phyloP scores from a whole-genome alignment of 2,113 vertebrate genomes.

The Oncorhynchus keta region DNA sequence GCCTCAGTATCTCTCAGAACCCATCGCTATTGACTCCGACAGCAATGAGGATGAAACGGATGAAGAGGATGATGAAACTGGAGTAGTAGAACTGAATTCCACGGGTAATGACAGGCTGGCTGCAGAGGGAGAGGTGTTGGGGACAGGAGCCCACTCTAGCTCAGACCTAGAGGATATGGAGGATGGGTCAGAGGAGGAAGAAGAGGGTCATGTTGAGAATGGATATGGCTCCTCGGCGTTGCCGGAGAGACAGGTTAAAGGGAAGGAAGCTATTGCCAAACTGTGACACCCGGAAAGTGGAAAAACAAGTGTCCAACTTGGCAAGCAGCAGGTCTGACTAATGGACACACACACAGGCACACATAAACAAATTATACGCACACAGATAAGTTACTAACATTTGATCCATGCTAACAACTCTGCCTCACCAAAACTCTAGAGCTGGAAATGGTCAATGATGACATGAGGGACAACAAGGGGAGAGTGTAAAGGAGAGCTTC shows the following conservation, averaged over 20 bases:
- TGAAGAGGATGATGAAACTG: slow-evolving; percentile 62
- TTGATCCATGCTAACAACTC: slow-evolving; percentile 58
- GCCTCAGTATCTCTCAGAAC: slow-evolving; percentile 64
- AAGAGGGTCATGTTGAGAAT: slow-evolving; percentile 71
- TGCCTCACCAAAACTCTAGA: slow-evolving; percentile 59
- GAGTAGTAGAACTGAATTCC: slow-evolving; percentile 55
- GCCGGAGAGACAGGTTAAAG: slow-evolving; percentile 78
- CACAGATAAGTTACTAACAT: slow-evolving; percentile 25
- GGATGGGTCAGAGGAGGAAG: slow-evolving; percentile 48
- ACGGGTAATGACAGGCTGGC: slow-evolving; percentile 35
- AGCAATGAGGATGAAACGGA: slow-evolving; percentile 64
- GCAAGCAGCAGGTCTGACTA: slow-evolving; percentile 67
- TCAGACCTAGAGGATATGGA: slow-evolving; percentile 57
- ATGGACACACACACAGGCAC: slow-evolving; percentile 37
- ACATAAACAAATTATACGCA: slow-evolving; percentile 9
- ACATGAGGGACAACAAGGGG: not conserved
- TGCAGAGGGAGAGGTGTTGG: slow-evolving; percentile 43
- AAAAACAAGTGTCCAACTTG: slow-evolving; percentile 57
- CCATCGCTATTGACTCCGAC: slow-evolving; percentile 74
- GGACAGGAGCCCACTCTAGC: slow-evolving; percentile 9
- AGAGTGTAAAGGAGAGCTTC: slow-evolving; percentile 14
- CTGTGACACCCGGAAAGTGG: slow-evolving; percentile 67
- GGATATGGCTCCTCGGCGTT: slow-evolving; percentile 76
- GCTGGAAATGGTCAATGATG: slow-evolving; percentile 16
- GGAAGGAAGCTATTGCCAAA: slow-evolving; percentile 73